phyloP scores from a whole-genome alignment of 2,888 invertebrate species.

The Polydrusus tereticollis region DNA sequence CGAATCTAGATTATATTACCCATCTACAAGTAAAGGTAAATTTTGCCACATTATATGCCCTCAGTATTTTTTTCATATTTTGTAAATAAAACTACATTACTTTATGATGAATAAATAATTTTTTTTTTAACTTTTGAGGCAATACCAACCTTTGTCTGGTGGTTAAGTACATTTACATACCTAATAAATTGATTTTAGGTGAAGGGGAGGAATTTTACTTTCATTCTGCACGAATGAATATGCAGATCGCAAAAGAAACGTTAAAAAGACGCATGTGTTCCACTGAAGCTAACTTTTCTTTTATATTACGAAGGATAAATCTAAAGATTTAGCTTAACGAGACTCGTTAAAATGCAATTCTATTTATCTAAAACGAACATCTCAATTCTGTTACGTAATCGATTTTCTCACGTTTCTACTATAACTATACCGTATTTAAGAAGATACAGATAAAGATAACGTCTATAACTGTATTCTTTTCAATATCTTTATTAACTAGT shows the following conservation, averaged over 20 bases:
- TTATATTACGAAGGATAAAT: neutral
- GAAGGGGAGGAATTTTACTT: slow-evolving; percentile 1
- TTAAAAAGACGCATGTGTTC: neutral
- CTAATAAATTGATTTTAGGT: neutral
- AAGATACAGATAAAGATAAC: neutral
- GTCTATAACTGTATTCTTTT: neutral
- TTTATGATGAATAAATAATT: too few relatives aligned
- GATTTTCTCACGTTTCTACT: neutral
- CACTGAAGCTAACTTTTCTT: neutral
- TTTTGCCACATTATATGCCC: too few relatives aligned
- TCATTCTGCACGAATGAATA: neutral
- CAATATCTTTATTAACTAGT: neutral
- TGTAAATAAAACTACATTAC: too few relatives aligned
- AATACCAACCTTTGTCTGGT: neutral
- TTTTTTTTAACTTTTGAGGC: too few relatives aligned
- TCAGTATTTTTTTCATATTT: too few relatives aligned
- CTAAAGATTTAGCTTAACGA: neutral
- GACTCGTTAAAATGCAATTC: neutral
- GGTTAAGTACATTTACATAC: neutral
- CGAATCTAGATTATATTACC: too few relatives aligned
- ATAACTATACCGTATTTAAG: neutral
- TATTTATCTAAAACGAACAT: neutral
- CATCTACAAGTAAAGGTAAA: too few relatives aligned
- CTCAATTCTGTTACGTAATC: neutral
- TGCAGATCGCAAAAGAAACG: neutral